Evolutionary conservation across 1,140 invertebrate genomes (phyloP), one percentile per base, ranked within the genome.

Genomic region (Oryzaephilus surinamensis): DNA sequence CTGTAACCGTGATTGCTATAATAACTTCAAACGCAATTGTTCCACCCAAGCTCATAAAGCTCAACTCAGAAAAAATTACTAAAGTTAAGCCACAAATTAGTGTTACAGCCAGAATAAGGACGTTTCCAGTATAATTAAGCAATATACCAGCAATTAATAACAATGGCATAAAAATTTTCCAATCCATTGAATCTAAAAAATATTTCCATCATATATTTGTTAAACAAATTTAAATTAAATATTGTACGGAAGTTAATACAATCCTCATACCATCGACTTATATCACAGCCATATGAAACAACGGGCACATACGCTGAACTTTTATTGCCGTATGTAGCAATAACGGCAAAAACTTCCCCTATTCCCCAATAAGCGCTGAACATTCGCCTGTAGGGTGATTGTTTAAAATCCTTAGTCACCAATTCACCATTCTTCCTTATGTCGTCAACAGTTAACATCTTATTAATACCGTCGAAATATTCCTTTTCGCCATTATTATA

Each of bases 291-390:
- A 52, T 81, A 84, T 2, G 75, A 76, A 30, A 74, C 61, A 5
- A 63, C 63, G 2, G 81, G 79, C 2, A 83, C 70, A 51, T 85
- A 85, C 2, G 72, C 66, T 11, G 77, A 70, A 42, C 70, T 68
- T 3, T 53, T 38, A 39, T 63, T 54, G 26, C 44, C 55, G 43
- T 60, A 64, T 20, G 63, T 69, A 2, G 76, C 76, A 5, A 82
- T 61, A 11, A 76, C 67, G 0, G 62, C 73, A 50, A 74, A 80
- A 18, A 82, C 61, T 2, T 70, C 67, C 13, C 76, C 79, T 5
- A 67, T 74, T 16, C 78, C 79, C 7, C 59, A 62, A 53, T 83
- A 83, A 4, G 70, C 65, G 49, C 70, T 74, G 38, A 75, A 72
- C 11, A 46, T 42, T 39, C 40, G 45, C 6, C 43, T 33, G 10